Evolutionary conservation across 2,113 vertebrate genomes (phyloP).

Genomic region (Ctenodactylus gundi): DNA sequence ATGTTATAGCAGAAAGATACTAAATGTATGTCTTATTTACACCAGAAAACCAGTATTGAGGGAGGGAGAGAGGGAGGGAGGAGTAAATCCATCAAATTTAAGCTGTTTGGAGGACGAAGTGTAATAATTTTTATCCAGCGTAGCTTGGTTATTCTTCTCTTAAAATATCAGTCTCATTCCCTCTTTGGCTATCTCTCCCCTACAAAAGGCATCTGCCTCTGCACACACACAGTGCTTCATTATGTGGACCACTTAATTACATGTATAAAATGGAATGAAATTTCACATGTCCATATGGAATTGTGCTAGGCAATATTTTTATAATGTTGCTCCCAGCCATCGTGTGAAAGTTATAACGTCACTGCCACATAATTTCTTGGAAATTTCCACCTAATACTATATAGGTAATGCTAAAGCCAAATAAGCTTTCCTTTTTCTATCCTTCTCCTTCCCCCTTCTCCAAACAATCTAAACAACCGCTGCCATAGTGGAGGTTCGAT

Average conservation of each 20-base stretch:
- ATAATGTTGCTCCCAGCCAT: constrained; percentile 40
- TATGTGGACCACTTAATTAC: constrained; percentile 66
- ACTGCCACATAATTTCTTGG: constrained; percentile 59
- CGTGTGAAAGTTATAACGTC: constrained; percentile 11
- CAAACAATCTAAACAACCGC: background rate
- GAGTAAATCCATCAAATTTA: background rate
- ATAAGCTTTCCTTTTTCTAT: background rate
- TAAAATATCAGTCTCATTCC: constrained; percentile 23
- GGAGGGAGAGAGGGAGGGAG: too few relatives aligned
- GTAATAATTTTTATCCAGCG: background rate
- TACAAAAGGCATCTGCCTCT: constrained; percentile 37
- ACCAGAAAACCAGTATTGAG: constrained; percentile 24
- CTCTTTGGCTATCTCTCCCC: background rate
- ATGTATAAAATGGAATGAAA: constrained; percentile 32
- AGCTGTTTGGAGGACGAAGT: constrained; percentile 41
- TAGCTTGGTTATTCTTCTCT: constrained; percentile 14
- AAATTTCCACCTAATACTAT: constrained; percentile 48
- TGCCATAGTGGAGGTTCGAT: background rate
- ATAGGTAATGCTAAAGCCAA: constrained; percentile 52
- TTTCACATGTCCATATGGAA: constrained; percentile 49
- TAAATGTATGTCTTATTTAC: constrained; percentile 28
- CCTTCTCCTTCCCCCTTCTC: background rate
- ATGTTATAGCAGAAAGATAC: background rate
- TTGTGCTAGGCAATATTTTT: constrained; percentile 55
- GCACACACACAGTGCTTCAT: constrained; percentile 6